A percentile compares a stretch with the other conserved stretches of the same genome.
Conservation (phyloP, 2,113 vertebrate species). For the Tachysurus vachellii region DNA sequence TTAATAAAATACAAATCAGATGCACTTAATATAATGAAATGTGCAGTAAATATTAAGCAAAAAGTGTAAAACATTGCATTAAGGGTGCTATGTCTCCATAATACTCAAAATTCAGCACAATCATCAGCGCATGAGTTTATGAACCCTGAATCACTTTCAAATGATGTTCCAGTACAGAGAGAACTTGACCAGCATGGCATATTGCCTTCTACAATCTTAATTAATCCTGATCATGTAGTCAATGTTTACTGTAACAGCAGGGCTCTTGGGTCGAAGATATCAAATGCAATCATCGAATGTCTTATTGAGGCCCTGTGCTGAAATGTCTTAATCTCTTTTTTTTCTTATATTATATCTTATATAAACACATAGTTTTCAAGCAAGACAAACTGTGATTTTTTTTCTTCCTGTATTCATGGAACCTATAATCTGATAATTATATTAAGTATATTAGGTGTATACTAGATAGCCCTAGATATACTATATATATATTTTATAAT, state of each 20-base stretch:
- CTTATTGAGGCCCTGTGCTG: slow-evolving; percentile 68
- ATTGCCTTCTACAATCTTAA: slow-evolving; percentile 48
- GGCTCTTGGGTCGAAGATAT: slow-evolving; percentile 71
- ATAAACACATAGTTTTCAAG: slow-evolving; percentile 61
- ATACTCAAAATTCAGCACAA: not conserved
- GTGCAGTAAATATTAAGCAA: not conserved
- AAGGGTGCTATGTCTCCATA: slow-evolving; percentile 5
- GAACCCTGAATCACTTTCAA: slow-evolving; percentile 21
- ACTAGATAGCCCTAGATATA: too few relatives aligned
- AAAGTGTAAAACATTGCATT: not conserved
- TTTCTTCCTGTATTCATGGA: slow-evolving; percentile 49
- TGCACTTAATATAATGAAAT: not conserved
- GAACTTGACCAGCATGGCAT: slow-evolving; percentile 29
- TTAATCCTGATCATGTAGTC: slow-evolving; percentile 52
- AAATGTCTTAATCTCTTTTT: slow-evolving; percentile 74
- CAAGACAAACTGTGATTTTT: slow-evolving; percentile 69
- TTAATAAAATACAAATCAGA: not conserved
- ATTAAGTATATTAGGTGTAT: not conserved
- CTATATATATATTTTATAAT: slow-evolving; percentile 49
- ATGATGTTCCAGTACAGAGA: slow-evolving; percentile 34
- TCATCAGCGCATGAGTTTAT: slow-evolving; percentile 4
- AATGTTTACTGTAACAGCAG: slow-evolving; percentile 58
- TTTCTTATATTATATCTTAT: slow-evolving; percentile 55
- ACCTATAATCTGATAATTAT: slow-evolving; percentile 27
- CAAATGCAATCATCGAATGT: slow-evolving; percentile 69